Conservation (phyloP, 1,140 invertebrate species). For the Antheraea mylitta region DNA sequence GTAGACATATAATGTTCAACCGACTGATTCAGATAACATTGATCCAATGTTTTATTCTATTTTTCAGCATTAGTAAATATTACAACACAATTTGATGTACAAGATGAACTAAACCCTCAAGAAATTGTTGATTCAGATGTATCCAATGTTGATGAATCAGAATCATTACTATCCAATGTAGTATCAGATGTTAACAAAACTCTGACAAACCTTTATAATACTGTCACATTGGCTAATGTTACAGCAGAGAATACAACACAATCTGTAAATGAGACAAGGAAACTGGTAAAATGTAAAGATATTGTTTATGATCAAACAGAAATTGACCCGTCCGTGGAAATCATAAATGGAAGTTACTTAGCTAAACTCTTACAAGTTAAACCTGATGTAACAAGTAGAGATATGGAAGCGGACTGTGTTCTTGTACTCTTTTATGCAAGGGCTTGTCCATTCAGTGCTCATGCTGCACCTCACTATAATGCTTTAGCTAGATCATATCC, state of each 20-base stretch:
- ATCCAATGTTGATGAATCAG: conserved; percentile 65
- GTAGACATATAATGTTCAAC: neutral
- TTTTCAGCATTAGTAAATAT: conserved; percentile 35
- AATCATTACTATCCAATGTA: conserved; percentile 63
- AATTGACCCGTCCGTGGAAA: conserved; percentile 58
- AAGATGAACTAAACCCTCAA: conserved; percentile 45
- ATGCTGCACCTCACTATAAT: conserved; percentile 94
- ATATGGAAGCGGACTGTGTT: conserved; percentile 82
- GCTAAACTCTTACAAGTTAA: conserved; percentile 64
- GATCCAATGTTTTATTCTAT: neutral
- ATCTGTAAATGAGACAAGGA: conserved; percentile 62
- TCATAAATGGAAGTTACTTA: conserved; percentile 66
- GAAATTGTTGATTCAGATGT: conserved; percentile 48
- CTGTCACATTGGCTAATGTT: conserved; percentile 60
- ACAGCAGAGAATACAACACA: conserved; percentile 58
- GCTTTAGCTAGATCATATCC: conserved; percentile 92
- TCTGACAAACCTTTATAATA: conserved; percentile 59
- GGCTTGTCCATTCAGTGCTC: conserved; percentile 93
- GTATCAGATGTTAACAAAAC: conserved; percentile 69
- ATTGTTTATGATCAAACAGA: conserved; percentile 57
- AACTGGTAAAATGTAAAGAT: conserved; percentile 69
- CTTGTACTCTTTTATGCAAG: conserved; percentile 94
- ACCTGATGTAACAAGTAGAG: conserved; percentile 62
- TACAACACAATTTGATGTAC: conserved; percentile 54
- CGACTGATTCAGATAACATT: neutral